A percentile compares a stretch with the other conserved stretches of the same genome.
phyloP scores from a whole-genome alignment of 2,797 vertebrate genomes.

The Enteromius afrohamiltoni region DNA sequence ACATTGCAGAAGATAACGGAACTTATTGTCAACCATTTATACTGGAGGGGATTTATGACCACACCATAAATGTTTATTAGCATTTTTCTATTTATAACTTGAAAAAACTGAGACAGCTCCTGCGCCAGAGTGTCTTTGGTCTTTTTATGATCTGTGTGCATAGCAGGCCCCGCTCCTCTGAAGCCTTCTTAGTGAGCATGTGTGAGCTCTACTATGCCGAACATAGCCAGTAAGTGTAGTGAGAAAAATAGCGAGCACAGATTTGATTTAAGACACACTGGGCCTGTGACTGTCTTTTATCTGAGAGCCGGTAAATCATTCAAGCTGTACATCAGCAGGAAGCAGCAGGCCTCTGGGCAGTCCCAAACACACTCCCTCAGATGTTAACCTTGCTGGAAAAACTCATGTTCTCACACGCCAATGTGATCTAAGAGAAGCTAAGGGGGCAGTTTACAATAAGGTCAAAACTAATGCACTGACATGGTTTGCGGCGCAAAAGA shows the following conservation, averaged over 20 bases:
- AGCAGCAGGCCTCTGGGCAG: constrained; percentile 66
- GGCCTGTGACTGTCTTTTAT: constrained; percentile 80
- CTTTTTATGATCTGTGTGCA: constrained; percentile 73
- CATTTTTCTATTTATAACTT: constrained; percentile 82
- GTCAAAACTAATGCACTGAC: constrained; percentile 22
- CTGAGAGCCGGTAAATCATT: constrained; percentile 81
- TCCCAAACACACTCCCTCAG: constrained; percentile 44
- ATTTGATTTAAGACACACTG: constrained; percentile 65
- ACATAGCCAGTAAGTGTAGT: constrained; percentile 65
- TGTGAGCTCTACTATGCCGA: constrained; percentile 46
- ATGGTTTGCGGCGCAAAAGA: constrained; percentile 21
- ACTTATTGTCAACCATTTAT: constrained; percentile 78
- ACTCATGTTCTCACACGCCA: constrained; percentile 32
- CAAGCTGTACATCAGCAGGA: constrained; percentile 76
- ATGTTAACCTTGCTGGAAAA: constrained; percentile 43
- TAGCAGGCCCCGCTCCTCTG: constrained; percentile 66
- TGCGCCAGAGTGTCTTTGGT: constrained; percentile 69
- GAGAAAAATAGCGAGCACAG: constrained; percentile 53
- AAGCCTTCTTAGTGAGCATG: constrained; percentile 67
- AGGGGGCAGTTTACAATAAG: constrained; percentile 46
- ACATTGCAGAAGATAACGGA: constrained; percentile 78
- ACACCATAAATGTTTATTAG: constrained; percentile 83
- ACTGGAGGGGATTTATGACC: constrained; percentile 76
- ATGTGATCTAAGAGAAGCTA: constrained; percentile 9
- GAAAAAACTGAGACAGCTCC: constrained; percentile 74